Evolutionary conservation across 2,797 vertebrate genomes (phyloP), one percentile per base, ranked within the genome.

Genomic region (Scarus forsteni): DNA sequence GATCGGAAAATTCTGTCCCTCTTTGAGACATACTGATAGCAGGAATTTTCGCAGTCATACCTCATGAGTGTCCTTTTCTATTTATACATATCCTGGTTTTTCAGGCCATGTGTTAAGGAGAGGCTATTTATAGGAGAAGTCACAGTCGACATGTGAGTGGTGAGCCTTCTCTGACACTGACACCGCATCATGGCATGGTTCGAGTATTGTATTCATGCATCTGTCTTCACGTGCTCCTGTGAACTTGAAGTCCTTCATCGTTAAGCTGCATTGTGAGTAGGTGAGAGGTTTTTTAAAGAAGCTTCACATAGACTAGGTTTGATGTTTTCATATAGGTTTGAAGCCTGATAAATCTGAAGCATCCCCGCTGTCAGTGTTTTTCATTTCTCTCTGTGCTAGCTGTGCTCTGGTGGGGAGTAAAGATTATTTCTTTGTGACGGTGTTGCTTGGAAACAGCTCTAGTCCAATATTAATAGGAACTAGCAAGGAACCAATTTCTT

Each of bases 381-480:
- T 66, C 9, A 35, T 72, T 66, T 72, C 18, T 19, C 56, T 55
- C 2, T 0, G 53, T 16, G 8, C 13, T 42, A 44, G n/a, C 64
- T 77, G 40, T 44, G 66, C 34, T 64, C 52, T 60, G 53, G 78
- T 66, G 60, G 66, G 57, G 43, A 65, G 70, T 58, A 40, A 59
- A 76, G 60, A 57, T 45, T 27, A 60, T 75, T 75, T 64, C 49
- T 36, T 63, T 80, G 57, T 71, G 38, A 64, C 68, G 54, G 66
- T 0, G 83, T 87, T 85, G 84, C 88, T 85, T 82, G 79, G 80
- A 73, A 84, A 88, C 85, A 87, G 65, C 73, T 70, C 70, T n/a
- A 27, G 42, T 67, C 1, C 11, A 73, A 1, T 66, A 44, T 77
- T 48, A 56, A 59, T 57, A 49, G 51, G 45, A 54, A 46, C 36